Evolutionary conservation across 2,888 invertebrate genomes (phyloP).

Genomic region (Euzophera pinguis): DNA sequence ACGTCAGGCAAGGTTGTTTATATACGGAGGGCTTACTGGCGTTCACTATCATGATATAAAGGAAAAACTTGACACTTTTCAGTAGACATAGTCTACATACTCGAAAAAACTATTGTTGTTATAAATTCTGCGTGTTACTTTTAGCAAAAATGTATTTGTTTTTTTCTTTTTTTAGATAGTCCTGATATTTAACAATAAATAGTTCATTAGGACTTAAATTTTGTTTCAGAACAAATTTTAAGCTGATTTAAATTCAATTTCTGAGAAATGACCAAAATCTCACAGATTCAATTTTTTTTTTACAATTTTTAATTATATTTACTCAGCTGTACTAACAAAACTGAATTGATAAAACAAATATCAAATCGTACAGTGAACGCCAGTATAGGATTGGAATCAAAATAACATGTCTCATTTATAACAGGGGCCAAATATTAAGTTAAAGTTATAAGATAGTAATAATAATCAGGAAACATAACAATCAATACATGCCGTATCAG

Average conservation of each 20-base stretch:
- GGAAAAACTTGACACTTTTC: no score
- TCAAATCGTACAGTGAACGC: conserved; percentile 32
- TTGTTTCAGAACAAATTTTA: no score
- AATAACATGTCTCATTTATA: conserved; percentile 22
- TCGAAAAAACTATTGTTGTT: no score
- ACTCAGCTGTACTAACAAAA: neutral
- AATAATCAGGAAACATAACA: neutral
- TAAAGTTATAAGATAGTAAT: neutral
- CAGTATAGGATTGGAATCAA: conserved; percentile 25
- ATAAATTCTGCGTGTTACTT: no score
- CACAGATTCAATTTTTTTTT: neutral
- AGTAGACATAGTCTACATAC: no score
- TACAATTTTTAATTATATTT: no score
- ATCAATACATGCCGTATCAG: conserved; percentile 1
- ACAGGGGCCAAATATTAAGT: conserved; percentile 25
- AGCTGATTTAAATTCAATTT: no score
- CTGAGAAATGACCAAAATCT: no score
- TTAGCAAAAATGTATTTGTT: no score
- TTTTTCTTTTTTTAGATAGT: no score
- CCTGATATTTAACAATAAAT: no score
- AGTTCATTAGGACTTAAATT: no score
- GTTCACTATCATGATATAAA: conserved; percentile 30
- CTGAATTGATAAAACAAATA: neutral
- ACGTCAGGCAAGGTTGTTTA: conserved; percentile 57
- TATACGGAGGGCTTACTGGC: conserved; percentile 37